Percentiles rank a stretch among this genome's conserved stretches.
Evolutionary conservation across 2,797 vertebrate genomes (phyloP).

Genomic region (Sciurus vulgaris): DNA sequence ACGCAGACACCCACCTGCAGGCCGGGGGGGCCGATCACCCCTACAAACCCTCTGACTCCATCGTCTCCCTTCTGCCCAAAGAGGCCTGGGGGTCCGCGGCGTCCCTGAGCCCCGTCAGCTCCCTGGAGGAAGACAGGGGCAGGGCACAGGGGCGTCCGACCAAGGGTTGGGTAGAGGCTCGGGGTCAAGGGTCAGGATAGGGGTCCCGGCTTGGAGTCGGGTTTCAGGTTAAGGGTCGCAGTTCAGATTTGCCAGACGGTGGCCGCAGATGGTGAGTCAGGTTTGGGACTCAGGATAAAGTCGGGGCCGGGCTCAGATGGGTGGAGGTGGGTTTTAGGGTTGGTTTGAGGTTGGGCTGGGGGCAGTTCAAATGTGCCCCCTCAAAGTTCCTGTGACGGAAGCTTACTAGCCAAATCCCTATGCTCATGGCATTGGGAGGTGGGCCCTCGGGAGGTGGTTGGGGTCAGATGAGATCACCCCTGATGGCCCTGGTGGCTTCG

Average conservation of each 20-base stretch:
- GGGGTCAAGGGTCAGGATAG: neutral
- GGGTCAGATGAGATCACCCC: neutral
- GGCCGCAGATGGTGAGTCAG: neutral
- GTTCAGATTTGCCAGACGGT: neutral
- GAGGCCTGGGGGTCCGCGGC: conserved; percentile 95
- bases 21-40: conserved; percentile 91
- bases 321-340: neutral
- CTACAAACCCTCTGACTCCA: conserved; percentile 92
- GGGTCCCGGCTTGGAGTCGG: neutral
- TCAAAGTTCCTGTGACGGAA: neutral
- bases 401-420: neutral
- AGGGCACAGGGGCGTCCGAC: neutral
- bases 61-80: conserved; percentile 96
- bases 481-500: neutral
- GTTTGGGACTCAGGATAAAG: neutral
- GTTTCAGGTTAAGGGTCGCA: neutral
- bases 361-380: neutral
- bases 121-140: conserved; percentile 87
- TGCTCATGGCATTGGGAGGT: neutral
- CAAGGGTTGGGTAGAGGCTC: neutral
- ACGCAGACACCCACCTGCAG: conserved; percentile 90
- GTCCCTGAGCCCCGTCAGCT: conserved; percentile 93
- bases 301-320: neutral
- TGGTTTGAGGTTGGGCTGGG: neutral
- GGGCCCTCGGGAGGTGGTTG: neutral